Base-by-base conservation (phyloP, 2,888 invertebrate genomes). In the Sympetrum striolatum region DNA sequence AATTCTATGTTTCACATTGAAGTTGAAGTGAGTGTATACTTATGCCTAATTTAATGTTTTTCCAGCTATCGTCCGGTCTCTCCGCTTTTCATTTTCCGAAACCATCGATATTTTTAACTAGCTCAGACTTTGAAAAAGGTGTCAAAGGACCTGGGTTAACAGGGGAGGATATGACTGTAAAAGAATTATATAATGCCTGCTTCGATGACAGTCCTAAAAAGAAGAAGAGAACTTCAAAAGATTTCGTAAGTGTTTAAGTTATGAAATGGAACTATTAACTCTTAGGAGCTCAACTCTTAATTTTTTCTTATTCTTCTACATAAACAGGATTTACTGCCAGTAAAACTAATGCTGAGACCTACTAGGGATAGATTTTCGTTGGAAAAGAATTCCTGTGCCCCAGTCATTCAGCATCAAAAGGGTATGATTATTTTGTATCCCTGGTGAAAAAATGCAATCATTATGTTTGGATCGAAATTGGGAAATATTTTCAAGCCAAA, bases 81-180 rank as follows among this genome's bases (percentile, higher is more conserved):
- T 95, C 96, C 58, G 96, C 96, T 90, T 97, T 97, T 93, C 95
- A 96, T 92, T 95, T 97, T 92, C 94, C 95, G 92, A 95, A 96
- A 39, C 96, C 96, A 73, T 95, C 95, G 91, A 94, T 96, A 2
- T 97, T 96, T 93, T 94, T 97, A 90, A 95, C 96, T 92, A 96
- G 96, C 92, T 95, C 94, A 90, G 95, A 95, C 91, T 94, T 94
- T 82, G 96, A 95, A 93, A 95, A 94, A 80, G 95, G 95, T 31
- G 92, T 95, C 15, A 94, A 95, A 80, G 96, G 96, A 35, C 86
- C 86, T n/a, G 86, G 86, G n/a, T 37, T 86, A 60, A 60, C 86
- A 18, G 86, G 86, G 8, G 86, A 86, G 60, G 86, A 86, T 37
- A 86, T 86, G 86, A 86, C 86, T 10, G 58, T 86, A 60, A 86